Conservation (phyloP, 2,797 vertebrate genomes). For the Cichlasoma orientale region DNA sequence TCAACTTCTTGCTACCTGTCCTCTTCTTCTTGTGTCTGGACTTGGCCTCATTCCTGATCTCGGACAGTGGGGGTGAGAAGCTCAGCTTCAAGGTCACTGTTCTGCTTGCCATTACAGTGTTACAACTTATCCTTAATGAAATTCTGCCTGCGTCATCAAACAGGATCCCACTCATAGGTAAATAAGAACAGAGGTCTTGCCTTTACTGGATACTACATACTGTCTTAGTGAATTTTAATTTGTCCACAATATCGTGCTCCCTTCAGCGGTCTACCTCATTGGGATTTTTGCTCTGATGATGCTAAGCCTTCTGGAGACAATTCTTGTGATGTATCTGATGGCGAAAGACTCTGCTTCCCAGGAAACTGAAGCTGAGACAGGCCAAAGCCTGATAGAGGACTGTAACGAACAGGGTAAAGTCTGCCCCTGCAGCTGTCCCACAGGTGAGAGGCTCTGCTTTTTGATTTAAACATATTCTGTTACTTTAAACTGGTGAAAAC, state of each 20-base stretch:
- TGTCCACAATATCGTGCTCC: not conserved
- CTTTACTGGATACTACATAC: not conserved
- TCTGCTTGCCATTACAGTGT: constrained; percentile 80
- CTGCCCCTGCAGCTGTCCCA: not conserved
- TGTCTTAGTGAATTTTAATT: not conserved
- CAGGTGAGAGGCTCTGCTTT: not conserved
- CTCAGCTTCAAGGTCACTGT: constrained; percentile 83
- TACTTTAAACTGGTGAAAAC: not conserved
- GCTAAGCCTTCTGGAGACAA: constrained; percentile 78
- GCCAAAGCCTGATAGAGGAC: not conserved
- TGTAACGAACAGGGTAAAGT: not conserved
- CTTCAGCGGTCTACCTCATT: constrained; percentile 77
- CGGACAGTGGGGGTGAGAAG: constrained; percentile 77
- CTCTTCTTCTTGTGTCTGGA: constrained; percentile 81
- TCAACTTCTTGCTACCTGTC: constrained; percentile 3
- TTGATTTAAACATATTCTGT: not conserved
- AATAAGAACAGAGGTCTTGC: not conserved
- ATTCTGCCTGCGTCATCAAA: constrained; percentile 81
- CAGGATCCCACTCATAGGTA: constrained; percentile 82
- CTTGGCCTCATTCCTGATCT: constrained; percentile 77
- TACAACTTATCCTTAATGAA: constrained; percentile 84
- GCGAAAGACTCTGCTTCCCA: constrained; percentile 42
- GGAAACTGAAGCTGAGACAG: not conserved
- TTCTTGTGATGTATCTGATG: constrained; percentile 75
- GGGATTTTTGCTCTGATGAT: constrained; percentile 80